Evolutionary conservation across 2,888 invertebrate species (phyloP).

Genomic region (Abscondita cerata): DNA sequence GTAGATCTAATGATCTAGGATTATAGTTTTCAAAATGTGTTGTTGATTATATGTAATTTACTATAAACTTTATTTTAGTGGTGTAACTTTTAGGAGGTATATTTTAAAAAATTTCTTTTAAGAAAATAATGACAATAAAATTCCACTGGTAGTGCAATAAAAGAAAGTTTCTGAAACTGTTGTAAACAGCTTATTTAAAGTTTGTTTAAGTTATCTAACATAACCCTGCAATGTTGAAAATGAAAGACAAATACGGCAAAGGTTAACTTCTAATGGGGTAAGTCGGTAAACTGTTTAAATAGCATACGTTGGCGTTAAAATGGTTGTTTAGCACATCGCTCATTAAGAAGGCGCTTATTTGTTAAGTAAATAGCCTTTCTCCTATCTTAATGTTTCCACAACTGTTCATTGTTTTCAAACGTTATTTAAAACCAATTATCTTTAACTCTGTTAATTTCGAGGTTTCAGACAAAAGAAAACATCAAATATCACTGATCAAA

Average conservation of each 20-base stretch:
- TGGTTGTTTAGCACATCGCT: constrained; percentile 43
- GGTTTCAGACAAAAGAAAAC: too few relatives aligned
- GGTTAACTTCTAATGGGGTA: constrained; percentile 49
- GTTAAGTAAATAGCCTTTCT: constrained; percentile 32
- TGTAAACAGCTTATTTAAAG: constrained; percentile 7
- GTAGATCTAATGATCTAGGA: too few relatives aligned
- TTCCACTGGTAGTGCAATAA: too few relatives aligned
- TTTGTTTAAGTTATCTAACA: constrained; percentile 8
- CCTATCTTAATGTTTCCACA: constrained; percentile 33
- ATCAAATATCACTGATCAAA: too few relatives aligned
- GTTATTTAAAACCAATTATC: constrained; percentile 22
- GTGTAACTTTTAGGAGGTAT: too few relatives aligned
- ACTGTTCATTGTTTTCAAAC: constrained; percentile 32
- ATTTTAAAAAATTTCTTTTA: too few relatives aligned
- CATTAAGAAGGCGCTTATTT: constrained; percentile 35
- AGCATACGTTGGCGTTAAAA: constrained; percentile 44
- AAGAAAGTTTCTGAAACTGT: background rate
- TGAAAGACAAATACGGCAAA: constrained; percentile 47
- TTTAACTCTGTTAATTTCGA: background rate
- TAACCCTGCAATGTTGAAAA: constrained; percentile 22
- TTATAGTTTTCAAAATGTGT: too few relatives aligned
- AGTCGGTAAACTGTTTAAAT: constrained; percentile 49
- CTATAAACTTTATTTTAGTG: too few relatives aligned
- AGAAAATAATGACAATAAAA: too few relatives aligned
- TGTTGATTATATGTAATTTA: too few relatives aligned